Base-by-base conservation (phyloP, 2,888 invertebrate species). In the Orchestes rusci region DNA sequence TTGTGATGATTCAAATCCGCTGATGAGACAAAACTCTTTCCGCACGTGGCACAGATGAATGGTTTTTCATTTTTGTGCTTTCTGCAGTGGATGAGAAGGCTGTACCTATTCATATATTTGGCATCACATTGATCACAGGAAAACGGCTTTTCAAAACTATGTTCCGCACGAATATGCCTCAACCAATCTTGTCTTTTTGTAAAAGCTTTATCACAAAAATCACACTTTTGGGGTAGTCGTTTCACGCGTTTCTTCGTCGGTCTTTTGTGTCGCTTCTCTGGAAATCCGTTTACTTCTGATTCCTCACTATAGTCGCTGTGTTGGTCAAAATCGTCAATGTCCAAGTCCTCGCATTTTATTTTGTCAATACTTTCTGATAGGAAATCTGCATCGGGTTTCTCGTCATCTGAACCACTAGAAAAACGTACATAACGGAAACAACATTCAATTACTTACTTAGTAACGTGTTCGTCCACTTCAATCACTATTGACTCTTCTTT, bases 1-100 rank as follows among this genome's bases (percentile, higher is more conserved):
- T 53, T 53, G 43, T 61, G 61, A 31, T 59, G 59, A 38, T 57
- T 55, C 31, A 59, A 46, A 42, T 58, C 58, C 4, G 58, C 58
- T 1, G 58, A 57, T 19, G 57, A 57, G 2, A 57, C 54, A 38
- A 58, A 69, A 40, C 53, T 66, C 56, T 74, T 74, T 1, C 59
- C 59, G 35, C 59, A 59, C 16, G 53, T 53, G 1, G 57, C 52
- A 38, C 59, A 59, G 15, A 59, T 49, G 40, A 56, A 59, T 2
- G 58, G 57, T 51, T 56, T 57, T 41, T 59, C 59, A 34, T 59
- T 57, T 18, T 52, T 58, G 31, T 59, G 59, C 30, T 58, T 57
- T 33, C 59, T 45, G 42, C 56, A 56, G 34, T 61, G 61, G 3
- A 59, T 56, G 12, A 59, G 42, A 12, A 61, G 43, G 41, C 59